Conservation (phyloP, 2,113 vertebrate species). For the Rhinopomastus cyanomelas region DNA sequence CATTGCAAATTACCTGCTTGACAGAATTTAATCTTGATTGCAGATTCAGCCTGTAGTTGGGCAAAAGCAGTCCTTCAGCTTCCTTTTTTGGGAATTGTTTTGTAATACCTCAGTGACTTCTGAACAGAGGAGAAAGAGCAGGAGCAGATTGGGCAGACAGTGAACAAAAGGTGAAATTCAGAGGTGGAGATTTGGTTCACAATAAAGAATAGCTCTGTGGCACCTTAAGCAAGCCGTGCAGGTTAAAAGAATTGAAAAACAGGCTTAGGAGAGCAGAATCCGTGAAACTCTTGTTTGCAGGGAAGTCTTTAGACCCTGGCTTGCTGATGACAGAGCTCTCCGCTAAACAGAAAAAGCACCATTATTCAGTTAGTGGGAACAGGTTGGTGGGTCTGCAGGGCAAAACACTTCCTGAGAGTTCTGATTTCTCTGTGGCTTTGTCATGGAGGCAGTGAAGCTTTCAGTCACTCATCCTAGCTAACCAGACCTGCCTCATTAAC, state of each 20-base stretch:
- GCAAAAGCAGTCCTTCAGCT: background rate
- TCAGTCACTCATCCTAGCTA: background rate
- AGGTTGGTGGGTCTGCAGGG: background rate
- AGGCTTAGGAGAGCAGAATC: background rate
- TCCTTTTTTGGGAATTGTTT: background rate
- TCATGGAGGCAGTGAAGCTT: background rate
- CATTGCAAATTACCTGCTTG: background rate
- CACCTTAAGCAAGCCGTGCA: background rate
- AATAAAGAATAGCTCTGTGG: background rate
- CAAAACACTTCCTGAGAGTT: background rate
- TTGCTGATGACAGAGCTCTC: background rate
- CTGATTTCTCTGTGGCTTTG: background rate
- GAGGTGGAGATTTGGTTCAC: background rate
- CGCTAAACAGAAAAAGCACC: background rate
- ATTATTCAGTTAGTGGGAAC: background rate
- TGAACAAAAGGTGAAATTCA: background rate
- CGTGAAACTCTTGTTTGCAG: background rate
- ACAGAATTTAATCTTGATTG: background rate
- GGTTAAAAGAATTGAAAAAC: background rate
- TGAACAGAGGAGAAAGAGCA: background rate
- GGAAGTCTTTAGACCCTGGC: background rate
- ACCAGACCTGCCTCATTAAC: background rate
- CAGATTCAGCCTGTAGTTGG: background rate
- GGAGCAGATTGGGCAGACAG: no score
- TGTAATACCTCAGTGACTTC: background rate